Evolutionary conservation across 2,888 invertebrate genomes (phyloP).

Genomic region (Epirrita christyi): DNA sequence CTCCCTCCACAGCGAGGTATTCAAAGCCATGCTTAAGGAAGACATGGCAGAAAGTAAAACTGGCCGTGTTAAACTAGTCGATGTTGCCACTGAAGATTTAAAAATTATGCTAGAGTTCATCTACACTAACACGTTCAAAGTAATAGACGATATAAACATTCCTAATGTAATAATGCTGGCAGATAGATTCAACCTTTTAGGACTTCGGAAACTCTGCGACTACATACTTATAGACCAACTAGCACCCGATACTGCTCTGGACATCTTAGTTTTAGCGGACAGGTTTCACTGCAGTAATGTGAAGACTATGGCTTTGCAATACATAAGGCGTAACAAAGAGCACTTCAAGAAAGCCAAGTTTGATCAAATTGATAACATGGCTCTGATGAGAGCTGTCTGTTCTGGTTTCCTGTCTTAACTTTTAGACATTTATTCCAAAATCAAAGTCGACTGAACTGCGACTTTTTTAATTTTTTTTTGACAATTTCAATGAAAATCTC

Average conservation of each 20-base stretch:
- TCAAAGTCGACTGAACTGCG: too few species aligned
- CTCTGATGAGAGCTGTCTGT: constrained; percentile 64
- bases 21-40: constrained; percentile 76
- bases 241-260: constrained; percentile 62
- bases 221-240: constrained; percentile 61
- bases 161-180: constrained; percentile 65
- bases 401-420: constrained; percentile 36
- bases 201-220: constrained; percentile 62
- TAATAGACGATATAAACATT: constrained; percentile 61
- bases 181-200: constrained; percentile 67
- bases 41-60: constrained; percentile 75
- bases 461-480: too few species aligned
- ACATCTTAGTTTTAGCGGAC: constrained; percentile 66
- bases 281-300: constrained; percentile 64
- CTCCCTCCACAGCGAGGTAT: constrained; percentile 70
- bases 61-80: constrained; percentile 64
- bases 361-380: constrained; percentile 62
- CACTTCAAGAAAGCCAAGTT: constrained; percentile 57
- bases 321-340: constrained; percentile 63
- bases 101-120: constrained; percentile 66
- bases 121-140: constrained; percentile 67
- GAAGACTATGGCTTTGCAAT: constrained; percentile 63
- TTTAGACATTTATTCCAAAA: neutral
- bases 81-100: constrained; percentile 67
- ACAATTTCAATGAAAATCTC: too few species aligned